Conservation (phyloP, 2,113 vertebrate genomes). For the Chaetodon auriga region DNA sequence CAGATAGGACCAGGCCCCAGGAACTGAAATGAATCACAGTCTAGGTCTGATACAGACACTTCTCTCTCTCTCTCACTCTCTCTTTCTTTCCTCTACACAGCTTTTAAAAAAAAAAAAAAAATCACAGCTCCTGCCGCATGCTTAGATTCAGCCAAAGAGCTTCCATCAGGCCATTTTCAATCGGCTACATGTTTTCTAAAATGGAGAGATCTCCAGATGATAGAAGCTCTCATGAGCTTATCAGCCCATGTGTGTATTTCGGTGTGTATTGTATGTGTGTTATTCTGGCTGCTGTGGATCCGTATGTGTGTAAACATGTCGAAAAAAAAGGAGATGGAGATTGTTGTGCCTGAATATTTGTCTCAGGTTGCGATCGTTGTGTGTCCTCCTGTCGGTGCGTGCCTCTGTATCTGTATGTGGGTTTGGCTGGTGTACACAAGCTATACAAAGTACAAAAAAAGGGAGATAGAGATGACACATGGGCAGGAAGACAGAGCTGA, state of each 20-base stretch:
- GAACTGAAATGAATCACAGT: conserved; percentile 73
- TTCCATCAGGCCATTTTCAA: conserved; percentile 21
- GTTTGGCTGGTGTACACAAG: conserved; percentile 25
- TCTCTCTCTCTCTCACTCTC: neutral
- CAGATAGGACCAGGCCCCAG: conserved; percentile 66
- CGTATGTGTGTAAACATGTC: neutral
- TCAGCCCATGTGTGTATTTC: neutral
- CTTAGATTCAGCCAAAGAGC: conserved; percentile 31
- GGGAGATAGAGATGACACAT: conserved; percentile 45
- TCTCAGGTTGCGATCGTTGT: neutral
- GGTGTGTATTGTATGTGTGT: neutral
- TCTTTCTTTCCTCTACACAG: neutral
- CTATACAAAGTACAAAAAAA: conserved; percentile 21
- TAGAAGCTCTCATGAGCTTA: conserved; percentile 1
- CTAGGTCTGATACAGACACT: conserved; percentile 50
- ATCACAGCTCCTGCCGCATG: conserved; percentile 23
- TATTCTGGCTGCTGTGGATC: neutral
- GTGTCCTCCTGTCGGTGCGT: conserved; percentile 11
- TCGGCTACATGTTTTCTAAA: conserved; percentile 29
- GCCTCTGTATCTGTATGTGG: conserved; percentile 6
- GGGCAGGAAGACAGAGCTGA: conserved; percentile 56
- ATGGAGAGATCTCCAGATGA: conserved; percentile 30
- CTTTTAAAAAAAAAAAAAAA: neutral
- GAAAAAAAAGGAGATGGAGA: neutral
- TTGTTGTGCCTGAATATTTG: neutral